These are phyloP conservation scores for Pyrrhosoma nymphula DNA, from an alignment of 2,888 invertebrate species.

Conservation along the genomic window DNA sequence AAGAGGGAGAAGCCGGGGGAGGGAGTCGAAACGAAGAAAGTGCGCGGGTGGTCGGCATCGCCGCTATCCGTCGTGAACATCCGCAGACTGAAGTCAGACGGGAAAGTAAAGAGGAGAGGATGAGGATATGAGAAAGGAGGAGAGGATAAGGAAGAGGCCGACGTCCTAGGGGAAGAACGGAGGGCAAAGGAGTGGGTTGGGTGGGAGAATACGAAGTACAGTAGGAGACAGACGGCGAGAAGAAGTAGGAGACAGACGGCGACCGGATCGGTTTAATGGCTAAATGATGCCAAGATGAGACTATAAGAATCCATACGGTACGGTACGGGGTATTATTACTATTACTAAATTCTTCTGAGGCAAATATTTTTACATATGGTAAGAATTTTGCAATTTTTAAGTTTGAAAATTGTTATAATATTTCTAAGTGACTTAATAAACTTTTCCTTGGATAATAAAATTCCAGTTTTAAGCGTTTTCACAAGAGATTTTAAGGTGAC, in stretches of 20 bases:
- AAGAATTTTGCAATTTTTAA: no score
- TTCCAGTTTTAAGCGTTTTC: no score
- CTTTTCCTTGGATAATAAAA: no score
- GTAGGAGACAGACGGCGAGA: background rate
- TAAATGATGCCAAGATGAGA: no score
- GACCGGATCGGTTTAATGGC: no score
- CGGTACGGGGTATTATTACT: no score
- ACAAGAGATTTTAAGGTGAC: no score
- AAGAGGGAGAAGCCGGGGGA: background rate
- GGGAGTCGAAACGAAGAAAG: background rate
- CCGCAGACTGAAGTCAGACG: constrained; percentile 18
- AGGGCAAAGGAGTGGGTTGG: background rate
- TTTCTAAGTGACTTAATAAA: no score
- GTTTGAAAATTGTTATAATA: no score
- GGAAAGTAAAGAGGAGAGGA: background rate
- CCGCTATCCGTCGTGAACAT: background rate
- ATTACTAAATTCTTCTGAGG: no score
- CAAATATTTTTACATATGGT: no score
- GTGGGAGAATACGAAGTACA: background rate
- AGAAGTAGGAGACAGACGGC: background rate
- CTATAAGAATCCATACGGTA: no score
- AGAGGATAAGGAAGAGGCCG: background rate
- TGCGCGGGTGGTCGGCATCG: background rate
- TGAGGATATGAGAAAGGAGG: background rate
- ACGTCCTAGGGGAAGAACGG: background rate